Evolutionary conservation across 2,888 invertebrate genomes (phyloP).

Genomic region (Lapara coniferarum): DNA sequence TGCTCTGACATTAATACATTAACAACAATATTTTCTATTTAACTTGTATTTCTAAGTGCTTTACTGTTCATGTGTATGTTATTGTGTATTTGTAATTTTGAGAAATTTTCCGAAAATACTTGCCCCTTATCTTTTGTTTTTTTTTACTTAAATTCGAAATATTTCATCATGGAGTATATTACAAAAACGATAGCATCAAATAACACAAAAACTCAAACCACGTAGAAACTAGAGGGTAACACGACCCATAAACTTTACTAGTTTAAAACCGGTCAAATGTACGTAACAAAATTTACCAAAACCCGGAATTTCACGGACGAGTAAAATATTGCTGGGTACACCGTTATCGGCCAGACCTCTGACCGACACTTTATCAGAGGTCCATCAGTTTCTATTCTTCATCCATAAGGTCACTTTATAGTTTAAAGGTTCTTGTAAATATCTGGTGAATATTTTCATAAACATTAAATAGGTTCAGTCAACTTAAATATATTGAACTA

Average conservation of each 20-base stretch:
- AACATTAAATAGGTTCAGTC: too few relatives aligned
- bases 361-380: constrained; percentile 52
- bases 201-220: not conserved
- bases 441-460: too few relatives aligned
- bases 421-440: not conserved
- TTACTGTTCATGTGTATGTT: too few relatives aligned
- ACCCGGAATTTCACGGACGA: constrained; percentile 38
- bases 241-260: constrained; percentile 12
- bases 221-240: constrained; percentile 9
- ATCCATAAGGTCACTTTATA: constrained; percentile 30
- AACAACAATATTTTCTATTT: not conserved
- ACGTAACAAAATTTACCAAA: constrained; percentile 25
- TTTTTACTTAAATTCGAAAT: too few relatives aligned
- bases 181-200: not conserved
- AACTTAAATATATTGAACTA: too few relatives aligned
- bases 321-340: constrained; percentile 49
- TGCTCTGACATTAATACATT: not conserved
- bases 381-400: constrained; percentile 50
- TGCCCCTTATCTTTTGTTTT: too few relatives aligned
- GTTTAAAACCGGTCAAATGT: constrained; percentile 22
- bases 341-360: constrained; percentile 50
- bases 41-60: not conserved
- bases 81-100: too few relatives aligned
- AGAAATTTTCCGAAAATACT: too few relatives aligned
- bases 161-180: not conserved